A percentile compares a stretch with the other conserved stretches of the same genome.
These are phyloP conservation scores for Lepisosteus oculatus DNA, from an alignment of 2,113 vertebrate species.

Conservation along the genomic window DNA sequence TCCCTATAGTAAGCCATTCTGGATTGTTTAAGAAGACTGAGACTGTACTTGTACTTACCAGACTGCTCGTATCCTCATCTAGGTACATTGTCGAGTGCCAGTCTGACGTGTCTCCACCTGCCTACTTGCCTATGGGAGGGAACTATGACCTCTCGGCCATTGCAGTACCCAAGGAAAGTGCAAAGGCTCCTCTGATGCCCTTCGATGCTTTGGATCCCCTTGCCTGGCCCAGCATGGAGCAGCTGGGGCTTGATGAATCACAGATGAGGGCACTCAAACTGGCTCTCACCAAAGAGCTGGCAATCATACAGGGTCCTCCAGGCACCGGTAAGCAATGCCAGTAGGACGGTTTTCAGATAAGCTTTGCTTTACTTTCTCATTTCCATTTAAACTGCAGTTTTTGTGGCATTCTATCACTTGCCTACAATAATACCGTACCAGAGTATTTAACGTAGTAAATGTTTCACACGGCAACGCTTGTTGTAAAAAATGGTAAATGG, in stretches of 20 bases:
- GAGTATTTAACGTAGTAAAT: no score
- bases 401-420: no score
- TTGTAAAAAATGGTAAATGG: no score
- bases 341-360: no score
- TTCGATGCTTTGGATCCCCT: constrained; percentile 58
- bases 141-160: constrained; percentile 66
- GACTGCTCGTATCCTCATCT: neutral
- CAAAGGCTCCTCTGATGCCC: constrained; percentile 15
- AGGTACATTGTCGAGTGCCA: constrained; percentile 86
- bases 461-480: no score
- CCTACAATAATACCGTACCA: no score
- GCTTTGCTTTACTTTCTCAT: no score
- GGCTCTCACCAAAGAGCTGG: constrained; percentile 89
- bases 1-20: no score
- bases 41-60: no score
- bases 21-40: no score
- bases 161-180: constrained; percentile 23
- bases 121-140: constrained; percentile 62
- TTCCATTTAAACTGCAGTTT: no score
- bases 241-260: constrained; percentile 80
- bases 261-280: constrained; percentile 81
- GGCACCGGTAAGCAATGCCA: constrained; percentile 76
- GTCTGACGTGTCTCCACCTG: constrained; percentile 63
- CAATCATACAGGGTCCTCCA: constrained; percentile 92
- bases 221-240: constrained; percentile 77